phyloP scores from a whole-genome alignment of 2,888 invertebrate genomes.

The Tinea trinotella region DNA sequence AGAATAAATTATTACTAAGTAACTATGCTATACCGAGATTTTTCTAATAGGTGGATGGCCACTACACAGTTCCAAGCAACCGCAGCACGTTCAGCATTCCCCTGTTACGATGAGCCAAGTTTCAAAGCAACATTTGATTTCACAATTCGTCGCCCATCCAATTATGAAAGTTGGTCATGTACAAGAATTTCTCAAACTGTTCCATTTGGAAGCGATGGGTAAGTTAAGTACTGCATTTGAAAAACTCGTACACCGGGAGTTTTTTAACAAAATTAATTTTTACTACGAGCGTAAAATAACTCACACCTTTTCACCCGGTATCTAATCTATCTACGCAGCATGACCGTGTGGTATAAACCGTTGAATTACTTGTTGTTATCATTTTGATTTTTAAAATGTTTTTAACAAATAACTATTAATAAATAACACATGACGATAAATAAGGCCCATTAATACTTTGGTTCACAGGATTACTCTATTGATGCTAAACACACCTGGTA shows the following conservation, averaged over 20 bases:
- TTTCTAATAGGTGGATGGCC: conserved; percentile 65
- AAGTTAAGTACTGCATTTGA: too few species aligned
- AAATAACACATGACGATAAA: too few species aligned
- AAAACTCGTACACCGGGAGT: too few species aligned
- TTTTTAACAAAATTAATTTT: too few species aligned
- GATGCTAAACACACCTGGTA: too few species aligned
- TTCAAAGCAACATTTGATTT: conserved; percentile 84
- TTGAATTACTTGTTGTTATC: background rate
- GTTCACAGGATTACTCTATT: too few species aligned
- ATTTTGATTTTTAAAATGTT: background rate
- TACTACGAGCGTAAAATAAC: too few species aligned
- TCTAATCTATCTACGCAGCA: too few species aligned
- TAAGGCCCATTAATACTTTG: too few species aligned
- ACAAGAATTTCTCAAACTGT: conserved; percentile 62
- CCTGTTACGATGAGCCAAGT: conserved; percentile 87
- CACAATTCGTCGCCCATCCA: conserved; percentile 70
- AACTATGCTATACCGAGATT: background rate
- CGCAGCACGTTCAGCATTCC: conserved; percentile 80
- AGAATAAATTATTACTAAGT: background rate
- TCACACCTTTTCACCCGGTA: too few species aligned
- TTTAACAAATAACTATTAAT: too few species aligned
- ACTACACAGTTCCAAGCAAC: conserved; percentile 81
- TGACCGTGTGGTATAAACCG: too few species aligned
- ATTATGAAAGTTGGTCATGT: conserved; percentile 67
- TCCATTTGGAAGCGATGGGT: background rate